Base-by-base conservation (phyloP, 2,888 invertebrate genomes). In the Luffia ferchaultella region DNA sequence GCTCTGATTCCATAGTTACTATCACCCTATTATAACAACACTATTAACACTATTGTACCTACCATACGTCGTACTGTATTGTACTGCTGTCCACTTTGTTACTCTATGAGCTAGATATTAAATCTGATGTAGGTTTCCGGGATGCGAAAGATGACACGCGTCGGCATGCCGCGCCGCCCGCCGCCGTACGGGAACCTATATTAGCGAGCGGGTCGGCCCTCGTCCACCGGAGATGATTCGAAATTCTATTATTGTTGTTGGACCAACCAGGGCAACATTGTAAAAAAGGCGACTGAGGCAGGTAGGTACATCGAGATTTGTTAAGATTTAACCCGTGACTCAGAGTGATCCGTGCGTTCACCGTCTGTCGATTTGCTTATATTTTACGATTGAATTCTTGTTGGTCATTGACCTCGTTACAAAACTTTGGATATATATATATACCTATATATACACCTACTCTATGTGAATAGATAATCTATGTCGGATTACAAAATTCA, bases 161-260 rank as follows among this genome's bases (percentile, higher is more conserved):
- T 46, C 42, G 42, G 20, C 41, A 18, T 42, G 20, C 48, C 16
- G 16, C 9, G 43, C 12, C 9, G 5, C 43, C n/a, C 5, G n/a
- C 40, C 30, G 16, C 48, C 40, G 40, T 42, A 48, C 48, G 48
- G 48, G 41, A 48, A 48, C 42, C 18, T 5, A 47, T 46, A 19
- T 46, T n/a, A 12, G 30, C 30, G 3, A 30, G 30, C 30, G 30
- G n/a, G 30, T 30, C 30, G 30, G 30, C 30, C 30, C 30, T 12
- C 30, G 30, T 12, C 12, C 3, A 12, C 30, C 30, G 30, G 30
- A 30, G 30, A 30, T 30, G 30, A 30, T 30, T 30, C 30, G 30
- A 12, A 30, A 30, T 30, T 30, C 30, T 30, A 3, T 3, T 3
- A 12, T 12, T 12, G 30, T 30, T 3, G 30, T 30, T 3, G 30